Base-by-base conservation (phyloP, 2,113 vertebrate species). In the Myotis yumanensis region DNA sequence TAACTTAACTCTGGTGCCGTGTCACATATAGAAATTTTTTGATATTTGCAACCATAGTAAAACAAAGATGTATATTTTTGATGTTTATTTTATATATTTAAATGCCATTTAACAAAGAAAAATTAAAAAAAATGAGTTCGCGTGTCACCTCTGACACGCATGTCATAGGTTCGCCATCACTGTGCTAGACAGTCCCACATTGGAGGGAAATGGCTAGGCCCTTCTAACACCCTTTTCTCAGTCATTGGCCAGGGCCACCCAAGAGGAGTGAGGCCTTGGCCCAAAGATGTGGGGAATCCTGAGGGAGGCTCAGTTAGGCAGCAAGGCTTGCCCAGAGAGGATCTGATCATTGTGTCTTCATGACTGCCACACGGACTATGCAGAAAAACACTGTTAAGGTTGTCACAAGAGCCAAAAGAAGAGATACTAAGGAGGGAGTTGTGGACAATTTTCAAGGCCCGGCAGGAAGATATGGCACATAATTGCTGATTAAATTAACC, bases 331-430 rank as follows among this genome's bases (percentile, higher is more conserved):
- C 57, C 77, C 52, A 51, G 18, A 40, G 18, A n/a, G 3, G 11
- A 40, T 52, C 86, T 90, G 48, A 69, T 20, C 3, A 8, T 11
- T 12, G 14, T 0, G 3, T 43, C 52, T 72, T 86, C 48, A 4
- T 68, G 52, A 69, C 10, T n/a, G 35, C 0, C 62, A 51, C 35
- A 68, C 35, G 71, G 48, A 69, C 11, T 14, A 28, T 62, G 8
- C 23, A 28, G 62, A 35, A 51, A 81, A 86, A 52, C 15, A 18
- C 23, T 83, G 22, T 35, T 51, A 68, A 81, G 52, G 30, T 22
- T 22, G 7, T 40, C 84, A 83, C 51, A 92, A 88, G 90, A 89
- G 32, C 37, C 79, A 73, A 94, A 94, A 40, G 11, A 81, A 11
- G 22, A 37, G 7, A 51, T 28, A 28, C 18, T 51, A 82, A 75